Evolutionary conservation across 2,797 vertebrate genomes (phyloP).

Genomic region (Danio choprae): DNA sequence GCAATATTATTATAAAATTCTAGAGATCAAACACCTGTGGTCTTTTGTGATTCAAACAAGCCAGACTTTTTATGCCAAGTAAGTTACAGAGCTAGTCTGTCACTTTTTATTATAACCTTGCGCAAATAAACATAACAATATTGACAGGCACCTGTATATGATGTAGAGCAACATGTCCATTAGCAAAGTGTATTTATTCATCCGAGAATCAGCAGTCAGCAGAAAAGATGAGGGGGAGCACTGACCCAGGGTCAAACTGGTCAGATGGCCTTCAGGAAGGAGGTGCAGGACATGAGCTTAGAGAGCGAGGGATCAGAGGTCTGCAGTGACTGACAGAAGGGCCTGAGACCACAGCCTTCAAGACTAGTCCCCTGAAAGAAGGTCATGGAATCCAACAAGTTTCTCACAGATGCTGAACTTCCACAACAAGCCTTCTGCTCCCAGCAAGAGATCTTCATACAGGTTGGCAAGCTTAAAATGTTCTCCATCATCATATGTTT

Average conservation of each 20-base stretch:
- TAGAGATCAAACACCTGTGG: too few species aligned
- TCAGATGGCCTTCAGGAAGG: conserved; percentile 22
- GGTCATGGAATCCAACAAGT: neutral
- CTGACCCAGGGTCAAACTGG: conserved; percentile 10
- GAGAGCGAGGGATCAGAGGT: conserved; percentile 1
- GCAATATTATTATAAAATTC: too few species aligned
- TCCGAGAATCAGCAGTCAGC: neutral
- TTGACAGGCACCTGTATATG: too few species aligned
- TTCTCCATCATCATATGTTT: too few species aligned
- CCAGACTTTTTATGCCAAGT: neutral
- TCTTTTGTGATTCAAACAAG: too few species aligned
- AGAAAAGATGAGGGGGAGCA: neutral
- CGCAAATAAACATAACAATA: neutral
- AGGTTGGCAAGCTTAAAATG: too few species aligned
- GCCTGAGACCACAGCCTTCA: conserved; percentile 13
- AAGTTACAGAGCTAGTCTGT: neutral
- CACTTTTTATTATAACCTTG: neutral
- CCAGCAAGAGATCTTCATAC: too few species aligned
- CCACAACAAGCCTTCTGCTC: too few species aligned
- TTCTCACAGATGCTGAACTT: neutral
- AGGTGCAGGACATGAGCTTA: neutral
- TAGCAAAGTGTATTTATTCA: neutral
- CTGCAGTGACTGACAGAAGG: conserved; percentile 4
- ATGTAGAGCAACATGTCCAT: neutral
- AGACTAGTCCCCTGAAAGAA: neutral